Percentiles rank a stretch among this genome's conserved stretches.
Conservation (phyloP, 1,140 invertebrate species). For the Helicoverpa zea region DNA sequence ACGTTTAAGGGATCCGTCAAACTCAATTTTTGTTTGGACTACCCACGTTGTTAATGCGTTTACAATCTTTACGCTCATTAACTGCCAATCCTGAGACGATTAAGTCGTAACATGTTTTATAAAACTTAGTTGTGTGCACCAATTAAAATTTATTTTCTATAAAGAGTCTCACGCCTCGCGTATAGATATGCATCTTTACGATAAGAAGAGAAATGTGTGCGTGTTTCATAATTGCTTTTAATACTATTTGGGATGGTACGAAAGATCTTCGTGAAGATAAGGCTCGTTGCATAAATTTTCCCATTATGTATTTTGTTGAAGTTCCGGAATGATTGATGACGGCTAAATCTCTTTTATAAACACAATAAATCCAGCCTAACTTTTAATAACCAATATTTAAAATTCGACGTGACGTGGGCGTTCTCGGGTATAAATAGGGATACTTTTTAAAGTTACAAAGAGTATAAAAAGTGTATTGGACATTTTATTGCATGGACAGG, state of each 20-base stretch:
- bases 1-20: constrained; percentile 49
- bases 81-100: constrained; percentile 74
- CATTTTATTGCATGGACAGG: constrained; percentile 39
- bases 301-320: constrained; percentile 62
- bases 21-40: constrained; percentile 60
- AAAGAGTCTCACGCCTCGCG: constrained; percentile 71
- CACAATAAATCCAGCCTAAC: constrained; percentile 50
- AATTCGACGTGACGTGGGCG: constrained; percentile 25
- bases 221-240: constrained; percentile 76
- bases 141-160: constrained; percentile 78
- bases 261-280: constrained; percentile 61
- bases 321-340: constrained; percentile 62
- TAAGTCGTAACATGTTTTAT: constrained; percentile 80
- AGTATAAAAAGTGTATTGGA: constrained; percentile 38
- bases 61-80: constrained; percentile 82
- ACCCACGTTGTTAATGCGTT: constrained; percentile 74
- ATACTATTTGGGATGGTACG: constrained; percentile 66
- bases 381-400: constrained; percentile 43
- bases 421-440: constrained; percentile 28
- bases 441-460: constrained; percentile 35
- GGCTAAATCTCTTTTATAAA: constrained; percentile 50
- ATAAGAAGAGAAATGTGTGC: constrained; percentile 73
- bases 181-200: constrained; percentile 71
- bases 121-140: constrained; percentile 69
- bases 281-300: constrained; percentile 63